phyloP scores from a whole-genome alignment of 2,888 invertebrate genomes.

The Amiota communis region DNA sequence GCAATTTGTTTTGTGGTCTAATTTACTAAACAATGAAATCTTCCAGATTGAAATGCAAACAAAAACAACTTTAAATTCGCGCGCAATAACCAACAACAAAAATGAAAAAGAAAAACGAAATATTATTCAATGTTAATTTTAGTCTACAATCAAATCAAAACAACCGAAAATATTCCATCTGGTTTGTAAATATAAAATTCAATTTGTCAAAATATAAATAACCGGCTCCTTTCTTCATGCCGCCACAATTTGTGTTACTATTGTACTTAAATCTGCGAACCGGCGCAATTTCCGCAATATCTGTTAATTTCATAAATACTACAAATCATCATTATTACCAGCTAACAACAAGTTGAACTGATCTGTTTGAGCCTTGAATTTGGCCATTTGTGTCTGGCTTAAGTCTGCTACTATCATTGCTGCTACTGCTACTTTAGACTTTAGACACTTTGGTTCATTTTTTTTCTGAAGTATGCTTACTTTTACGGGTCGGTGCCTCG shows the following conservation, averaged over 20 bases:
- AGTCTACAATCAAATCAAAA: constrained; percentile 38
- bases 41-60: constrained; percentile 7
- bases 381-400: no score
- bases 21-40: background rate
- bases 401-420: no score
- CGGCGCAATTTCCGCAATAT: constrained; percentile 20
- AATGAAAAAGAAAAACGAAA: constrained; percentile 31
- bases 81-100: constrained; percentile 29
- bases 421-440: background rate
- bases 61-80: constrained; percentile 19
- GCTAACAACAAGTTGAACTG: background rate
- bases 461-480: constrained; percentile 21
- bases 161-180: constrained; percentile 18
- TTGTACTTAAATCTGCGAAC: constrained; percentile 17
- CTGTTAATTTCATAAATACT: constrained; percentile 29
- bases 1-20: background rate
- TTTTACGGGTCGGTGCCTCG: constrained; percentile 55
- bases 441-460: background rate
- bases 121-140: constrained; percentile 50
- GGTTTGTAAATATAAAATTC: background rate
- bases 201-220: constrained; percentile 45
- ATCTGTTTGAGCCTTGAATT: background rate
- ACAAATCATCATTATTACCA: constrained; percentile 52
- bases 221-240: no score
- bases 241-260: background rate